Evolutionary conservation across 1,140 invertebrate genomes (phyloP), one percentile per base, ranked within the genome.

Genomic region (Platyura marginata): DNA sequence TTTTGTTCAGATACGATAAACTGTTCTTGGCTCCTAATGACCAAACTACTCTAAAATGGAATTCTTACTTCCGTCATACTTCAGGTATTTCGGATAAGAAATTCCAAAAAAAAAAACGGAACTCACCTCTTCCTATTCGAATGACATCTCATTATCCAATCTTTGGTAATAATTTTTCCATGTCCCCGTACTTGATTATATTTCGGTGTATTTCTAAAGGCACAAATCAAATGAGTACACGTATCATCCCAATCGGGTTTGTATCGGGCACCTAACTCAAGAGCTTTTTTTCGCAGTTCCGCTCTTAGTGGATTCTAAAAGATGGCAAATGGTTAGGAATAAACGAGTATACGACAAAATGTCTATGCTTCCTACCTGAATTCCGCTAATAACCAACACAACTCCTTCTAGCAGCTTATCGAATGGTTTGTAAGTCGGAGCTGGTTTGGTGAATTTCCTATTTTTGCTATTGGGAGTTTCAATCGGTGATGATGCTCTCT

Each of bases 191-290:
- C 82, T 61, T 82, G 70, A 41, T 73, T 70, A 55, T 79, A 85
- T 58, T 92, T 92, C 11, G 87, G 88, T 20, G 88, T 92, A 56
- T 90, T 89, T 3, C 70, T 57, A 67, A 89, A 90, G 15, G 87
- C 87, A 69, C 87, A 91, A 38, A 91, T 68, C 41, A 91, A 71
- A 65, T 90, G 86, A 8, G 85, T 89, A 59, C 82, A 88, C 34
- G 55, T 53, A 33, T 58, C 54, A 41, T 70, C 68, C 83, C 83
- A 89, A 62, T 88, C 80, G 21, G 69, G 60, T 57, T 71, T 73
- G 55, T 86, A 90, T 50, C 67, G 71, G 1, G 83, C 88, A 3
- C 89, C 89, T 74, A 92, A 74, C 43, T 72, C 69, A 3, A 79
- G 36, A 11, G 80, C 85, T 49, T 70, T 72, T 38, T 71, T 69